Evolutionary conservation across 2,113 vertebrate species (phyloP).

Genomic region (Takifugu bimaculatus): DNA sequence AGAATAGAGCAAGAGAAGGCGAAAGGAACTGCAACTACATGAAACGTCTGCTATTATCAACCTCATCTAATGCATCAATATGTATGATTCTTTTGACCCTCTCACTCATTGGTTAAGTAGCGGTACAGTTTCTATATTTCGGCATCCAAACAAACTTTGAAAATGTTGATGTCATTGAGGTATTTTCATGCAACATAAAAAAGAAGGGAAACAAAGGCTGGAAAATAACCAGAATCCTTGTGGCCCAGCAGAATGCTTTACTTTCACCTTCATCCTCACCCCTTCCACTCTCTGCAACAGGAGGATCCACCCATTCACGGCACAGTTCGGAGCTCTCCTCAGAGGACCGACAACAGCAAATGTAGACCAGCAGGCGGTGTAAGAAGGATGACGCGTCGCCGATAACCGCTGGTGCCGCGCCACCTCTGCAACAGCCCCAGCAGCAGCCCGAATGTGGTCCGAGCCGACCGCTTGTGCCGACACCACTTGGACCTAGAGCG

Average conservation of each 20-base stretch:
- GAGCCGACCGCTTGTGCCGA: slow-evolving; percentile 10
- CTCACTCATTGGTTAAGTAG: no score
- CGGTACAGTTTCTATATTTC: no score
- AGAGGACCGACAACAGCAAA: slow-evolving; percentile 45
- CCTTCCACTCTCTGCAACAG: slow-evolving; percentile 16
- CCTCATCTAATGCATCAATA: no score
- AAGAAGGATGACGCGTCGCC: slow-evolving; percentile 39
- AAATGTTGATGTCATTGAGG: no score
- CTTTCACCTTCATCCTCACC: slow-evolving; percentile 53
- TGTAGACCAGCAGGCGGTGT: slow-evolving; percentile 35
- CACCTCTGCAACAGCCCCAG: slow-evolving; percentile 24
- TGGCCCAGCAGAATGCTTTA: neutral
- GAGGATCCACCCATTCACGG: slow-evolving; percentile 28
- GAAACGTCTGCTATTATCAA: no score
- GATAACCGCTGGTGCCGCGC: slow-evolving; percentile 6
- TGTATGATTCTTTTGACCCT: no score
- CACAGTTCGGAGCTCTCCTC: slow-evolving; percentile 45
- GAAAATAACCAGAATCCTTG: neutral
- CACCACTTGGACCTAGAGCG: slow-evolving; percentile 50
- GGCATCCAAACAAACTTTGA: no score
- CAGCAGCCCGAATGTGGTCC: slow-evolving; percentile 20
- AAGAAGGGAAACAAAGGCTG: neutral
- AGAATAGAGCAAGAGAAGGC: no score
- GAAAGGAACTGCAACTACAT: no score
- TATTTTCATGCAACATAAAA: neutral